phyloP scores from a whole-genome alignment of 2,888 invertebrate species.

The Pardosa pseudoannulata region DNA sequence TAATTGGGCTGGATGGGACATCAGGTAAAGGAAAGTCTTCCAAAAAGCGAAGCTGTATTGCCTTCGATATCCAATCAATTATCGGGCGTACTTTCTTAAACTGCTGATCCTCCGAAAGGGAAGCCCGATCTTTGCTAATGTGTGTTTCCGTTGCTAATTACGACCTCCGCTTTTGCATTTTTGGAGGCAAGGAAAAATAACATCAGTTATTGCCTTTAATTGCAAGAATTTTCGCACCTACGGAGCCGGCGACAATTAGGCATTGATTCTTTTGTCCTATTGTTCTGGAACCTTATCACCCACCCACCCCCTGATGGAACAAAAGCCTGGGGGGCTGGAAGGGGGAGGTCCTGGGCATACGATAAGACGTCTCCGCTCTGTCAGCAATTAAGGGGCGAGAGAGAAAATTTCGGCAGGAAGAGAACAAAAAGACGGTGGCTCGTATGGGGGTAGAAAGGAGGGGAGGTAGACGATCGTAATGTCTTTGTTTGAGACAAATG shows the following conservation, averaged over 20 bases:
- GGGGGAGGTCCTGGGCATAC: constrained; percentile 11
- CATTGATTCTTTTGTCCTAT: constrained; percentile 69
- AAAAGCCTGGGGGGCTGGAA: constrained; percentile 16
- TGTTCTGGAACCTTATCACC: constrained; percentile 32
- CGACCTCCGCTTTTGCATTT: constrained; percentile 59
- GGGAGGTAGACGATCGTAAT: constrained; percentile 49
- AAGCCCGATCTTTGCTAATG: constrained; percentile 19
- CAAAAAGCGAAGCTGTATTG: neutral
- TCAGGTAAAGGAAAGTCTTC: neutral
- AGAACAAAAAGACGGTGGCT: constrained; percentile 42
- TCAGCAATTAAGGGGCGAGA: constrained; percentile 46
- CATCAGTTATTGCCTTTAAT: constrained; percentile 72
- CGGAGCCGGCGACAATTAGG: constrained; percentile 54
- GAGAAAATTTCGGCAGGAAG: neutral
- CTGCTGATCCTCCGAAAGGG: constrained; percentile 35
- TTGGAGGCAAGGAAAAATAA: constrained; percentile 52
- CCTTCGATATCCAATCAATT: constrained; percentile 65
- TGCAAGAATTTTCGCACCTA: constrained; percentile 68
- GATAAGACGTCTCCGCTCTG: constrained; percentile 60
- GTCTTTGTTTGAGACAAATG: constrained; percentile 35
- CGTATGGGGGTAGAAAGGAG: too few relatives aligned
- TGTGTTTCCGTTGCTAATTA: constrained; percentile 59
- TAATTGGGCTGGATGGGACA: neutral
- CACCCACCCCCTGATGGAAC: constrained; percentile 17
- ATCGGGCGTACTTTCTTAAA: constrained; percentile 34